These are phyloP conservation scores for Hypercompe scribonia DNA, from an alignment of 2,888 invertebrate genomes.

Conservation along the genomic window DNA sequence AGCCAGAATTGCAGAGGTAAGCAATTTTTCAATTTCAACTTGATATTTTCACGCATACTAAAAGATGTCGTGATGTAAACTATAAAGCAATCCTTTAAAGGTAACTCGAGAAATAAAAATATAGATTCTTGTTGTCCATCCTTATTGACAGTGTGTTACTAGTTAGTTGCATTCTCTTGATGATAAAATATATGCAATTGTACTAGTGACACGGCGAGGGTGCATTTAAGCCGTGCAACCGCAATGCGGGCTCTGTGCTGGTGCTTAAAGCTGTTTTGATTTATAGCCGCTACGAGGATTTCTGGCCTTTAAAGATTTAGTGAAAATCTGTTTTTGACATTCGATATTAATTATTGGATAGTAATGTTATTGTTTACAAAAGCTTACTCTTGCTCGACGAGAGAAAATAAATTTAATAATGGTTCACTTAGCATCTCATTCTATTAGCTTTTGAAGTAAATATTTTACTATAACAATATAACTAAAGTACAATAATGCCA, in stretches of 20 bases:
- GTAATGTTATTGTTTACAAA: neutral
- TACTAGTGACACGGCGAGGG: slow-evolving; percentile 58
- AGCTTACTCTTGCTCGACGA: neutral
- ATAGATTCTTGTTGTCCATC: neutral
- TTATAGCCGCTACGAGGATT: slow-evolving; percentile 35
- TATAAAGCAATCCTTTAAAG: neutral
- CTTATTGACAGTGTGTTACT: slow-evolving; percentile 25
- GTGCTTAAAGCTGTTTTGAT: slow-evolving; percentile 56
- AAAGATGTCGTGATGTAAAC: too few species aligned
- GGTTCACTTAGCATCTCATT: too few species aligned
- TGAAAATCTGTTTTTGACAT: neutral
- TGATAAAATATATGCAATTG: slow-evolving; percentile 61
- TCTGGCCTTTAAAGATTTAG: slow-evolving; percentile 20
- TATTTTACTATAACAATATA: too few species aligned
- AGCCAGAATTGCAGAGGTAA: too few species aligned
- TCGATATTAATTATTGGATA: neutral
- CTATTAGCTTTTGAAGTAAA: too few species aligned
- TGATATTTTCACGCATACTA: neutral
- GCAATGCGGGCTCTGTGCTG: slow-evolving; percentile 70
- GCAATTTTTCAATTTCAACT: too few species aligned
- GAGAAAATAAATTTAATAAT: too few species aligned
- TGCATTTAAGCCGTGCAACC: slow-evolving; percentile 65
- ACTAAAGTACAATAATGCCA: too few species aligned
- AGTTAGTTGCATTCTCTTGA: slow-evolving; percentile 63
- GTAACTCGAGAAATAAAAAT: neutral